Conservation (phyloP, 2,888 invertebrate genomes). For the Camponotus fellah region DNA sequence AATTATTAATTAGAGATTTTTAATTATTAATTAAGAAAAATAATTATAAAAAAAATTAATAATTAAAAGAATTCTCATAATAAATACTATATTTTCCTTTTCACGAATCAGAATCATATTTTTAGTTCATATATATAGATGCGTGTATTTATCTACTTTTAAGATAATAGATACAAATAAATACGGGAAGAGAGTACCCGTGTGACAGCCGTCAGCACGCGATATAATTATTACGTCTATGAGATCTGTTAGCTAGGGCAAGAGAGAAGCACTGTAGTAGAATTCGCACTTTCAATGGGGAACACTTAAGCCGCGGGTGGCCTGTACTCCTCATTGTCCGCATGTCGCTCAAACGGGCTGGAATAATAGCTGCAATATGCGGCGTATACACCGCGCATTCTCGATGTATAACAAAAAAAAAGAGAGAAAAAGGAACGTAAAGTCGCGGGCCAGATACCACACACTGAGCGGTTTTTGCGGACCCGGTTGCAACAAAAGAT, state of each 20-base stretch:
- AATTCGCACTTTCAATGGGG: slow-evolving; percentile 71
- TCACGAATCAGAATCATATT: slow-evolving; percentile 1
- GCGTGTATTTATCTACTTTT: neutral
- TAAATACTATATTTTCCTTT: neutral
- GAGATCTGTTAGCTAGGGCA: slow-evolving; percentile 52
- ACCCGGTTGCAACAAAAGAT: slow-evolving; percentile 64
- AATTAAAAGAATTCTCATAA: slow-evolving; percentile 23
- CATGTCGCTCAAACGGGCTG: slow-evolving; percentile 74
- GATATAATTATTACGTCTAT: slow-evolving; percentile 66
- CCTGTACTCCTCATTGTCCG: slow-evolving; percentile 73
- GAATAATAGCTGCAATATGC: slow-evolving; percentile 72
- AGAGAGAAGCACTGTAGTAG: slow-evolving; percentile 53
- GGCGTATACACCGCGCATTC: slow-evolving; percentile 52
- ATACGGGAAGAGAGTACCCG: slow-evolving; percentile 26
- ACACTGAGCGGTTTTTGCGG: slow-evolving; percentile 65
- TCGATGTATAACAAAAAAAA: slow-evolving; percentile 59
- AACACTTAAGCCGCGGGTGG: slow-evolving; percentile 73
- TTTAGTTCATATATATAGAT: neutral
- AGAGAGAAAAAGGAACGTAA: slow-evolving; percentile 41
- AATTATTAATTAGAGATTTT: too few species aligned
- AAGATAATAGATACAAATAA: slow-evolving; percentile 5
- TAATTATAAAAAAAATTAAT: slow-evolving; percentile 6
- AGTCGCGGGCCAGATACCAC: slow-evolving; percentile 72
- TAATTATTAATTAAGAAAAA: slow-evolving; percentile 9
- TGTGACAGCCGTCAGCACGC: slow-evolving; percentile 30